Percentiles rank a stretch among this genome's conserved stretches.
These are phyloP conservation scores for Zoanthus sansibaricus DNA, from an alignment of 92 coral and sea anemone species.

Conservation along the genomic window DNA sequence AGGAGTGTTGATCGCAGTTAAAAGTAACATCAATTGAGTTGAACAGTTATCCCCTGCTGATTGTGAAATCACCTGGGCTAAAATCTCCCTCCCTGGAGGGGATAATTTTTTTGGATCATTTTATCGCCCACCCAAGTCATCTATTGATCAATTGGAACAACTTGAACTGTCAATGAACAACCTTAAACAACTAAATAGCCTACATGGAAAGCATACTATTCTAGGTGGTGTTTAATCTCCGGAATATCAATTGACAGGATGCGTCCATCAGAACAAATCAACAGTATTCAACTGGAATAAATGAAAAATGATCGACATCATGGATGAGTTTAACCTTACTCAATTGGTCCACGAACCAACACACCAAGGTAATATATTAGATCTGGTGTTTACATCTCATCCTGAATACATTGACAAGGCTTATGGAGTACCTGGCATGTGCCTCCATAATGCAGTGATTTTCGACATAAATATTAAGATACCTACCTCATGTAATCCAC, in stretches of 20 bases:
- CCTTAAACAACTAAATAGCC: not conserved
- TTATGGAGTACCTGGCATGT: slow-evolving; percentile 47
- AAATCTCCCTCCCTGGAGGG: slow-evolving; percentile 23
- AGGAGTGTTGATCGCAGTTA: slow-evolving; percentile 25
- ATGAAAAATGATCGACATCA: slow-evolving; percentile 12
- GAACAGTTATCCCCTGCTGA: slow-evolving; percentile 30
- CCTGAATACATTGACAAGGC: slow-evolving; percentile 42
- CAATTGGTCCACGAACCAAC: slow-evolving; percentile 33
- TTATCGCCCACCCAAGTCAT: slow-evolving; percentile 27
- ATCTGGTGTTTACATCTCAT: slow-evolving; percentile 43
- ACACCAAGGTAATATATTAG: slow-evolving; percentile 36
- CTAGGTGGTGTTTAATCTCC: slow-evolving; percentile 2
- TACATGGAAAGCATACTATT: slow-evolving; percentile 22
- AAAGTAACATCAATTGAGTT: not conserved
- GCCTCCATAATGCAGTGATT: slow-evolving; percentile 19
- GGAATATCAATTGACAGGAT: slow-evolving; percentile 17
- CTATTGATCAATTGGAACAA: not conserved
- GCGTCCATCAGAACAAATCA: not conserved
- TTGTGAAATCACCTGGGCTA: slow-evolving; percentile 8
- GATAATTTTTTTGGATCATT: not conserved
- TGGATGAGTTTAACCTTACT: not conserved
- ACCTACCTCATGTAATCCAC: slow-evolving; percentile 22
- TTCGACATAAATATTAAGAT: slow-evolving; percentile 33
- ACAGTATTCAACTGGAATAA: slow-evolving; percentile 22
- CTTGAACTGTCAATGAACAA: slow-evolving; percentile 13